Evolutionary conservation across 1,140 invertebrate genomes (phyloP), one percentile per base, ranked within the genome.

Genomic region (Grapholita molesta): DNA sequence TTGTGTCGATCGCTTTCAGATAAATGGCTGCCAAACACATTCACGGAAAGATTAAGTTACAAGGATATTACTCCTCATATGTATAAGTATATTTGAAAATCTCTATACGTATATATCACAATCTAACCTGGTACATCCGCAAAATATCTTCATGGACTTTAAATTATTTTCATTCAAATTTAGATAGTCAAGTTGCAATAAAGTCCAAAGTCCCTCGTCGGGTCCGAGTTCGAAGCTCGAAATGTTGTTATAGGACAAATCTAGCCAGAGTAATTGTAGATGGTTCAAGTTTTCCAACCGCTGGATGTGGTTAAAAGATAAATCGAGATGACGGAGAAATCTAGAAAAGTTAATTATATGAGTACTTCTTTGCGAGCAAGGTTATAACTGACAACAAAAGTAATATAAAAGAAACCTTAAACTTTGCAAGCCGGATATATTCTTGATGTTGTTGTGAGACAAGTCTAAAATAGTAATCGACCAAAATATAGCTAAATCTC

Each of bases 101-200:
- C n/a, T n/a, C n/a, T n/a, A n/a, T n/a, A n/a, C n/a, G n/a, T n/a
- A n/a, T n/a, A n/a, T n/a, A n/a, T n/a, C 35, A n/a, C 32, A 25
- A 70, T 30, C 53, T 70, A 70, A 90, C 89, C 90, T 83, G 2
- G 75, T 81, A 68, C 89, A 91, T 25, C 80, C 84, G 0, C 84
- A 79, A 65, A 91, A 88, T 38, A 92, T 73, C 74, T 85, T 90
- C 79, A 92, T 74, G 3, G 88, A 85, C 0, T 75, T 78, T n/a
- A 92, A 69, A 48, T 81, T 90, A 69, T 92, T 92, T 70, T 91
- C 86, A 66, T 90, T 89, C 18, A 92, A 38, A 70, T 92, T 90
- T 0, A 92, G 71, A 70, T 86, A 88, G 72, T 90, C 84, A 0
- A 92, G 77, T 65, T 92, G 81, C 5, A 85, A 68, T 1, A 92